These are phyloP conservation scores for Oryctolagus cuniculus DNA, from an alignment of 2,113 vertebrate genomes.

Conservation along the genomic window mOryCun1.1 NC_091442.1:59312501-59313000, in stretches of 20 bases:
- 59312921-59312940: no score
- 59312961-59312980: no score
- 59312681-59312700: not conserved
- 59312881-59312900: no score
- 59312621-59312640: not conserved
- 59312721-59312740: constrained; percentile 3
- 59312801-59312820: not conserved
- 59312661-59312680: not conserved
- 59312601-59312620: constrained; percentile 6
- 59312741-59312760: not conserved
- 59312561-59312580: constrained; percentile 16
- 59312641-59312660: not conserved
- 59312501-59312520: not conserved
- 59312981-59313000: no score
- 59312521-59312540: not conserved
- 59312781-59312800: not conserved
- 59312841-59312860: not conserved
- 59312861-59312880: no score
- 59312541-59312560: not conserved
- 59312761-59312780: not conserved
- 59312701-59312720: not conserved
- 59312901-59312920: no score
- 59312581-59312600: not conserved
- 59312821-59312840: not conserved
- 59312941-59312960: no score